A percentile compares a stretch with the other conserved stretches of the same genome.
Conservation (phyloP, 92 coral and sea anemone genomes). For the Epizoanthus illoricatus region DNA sequence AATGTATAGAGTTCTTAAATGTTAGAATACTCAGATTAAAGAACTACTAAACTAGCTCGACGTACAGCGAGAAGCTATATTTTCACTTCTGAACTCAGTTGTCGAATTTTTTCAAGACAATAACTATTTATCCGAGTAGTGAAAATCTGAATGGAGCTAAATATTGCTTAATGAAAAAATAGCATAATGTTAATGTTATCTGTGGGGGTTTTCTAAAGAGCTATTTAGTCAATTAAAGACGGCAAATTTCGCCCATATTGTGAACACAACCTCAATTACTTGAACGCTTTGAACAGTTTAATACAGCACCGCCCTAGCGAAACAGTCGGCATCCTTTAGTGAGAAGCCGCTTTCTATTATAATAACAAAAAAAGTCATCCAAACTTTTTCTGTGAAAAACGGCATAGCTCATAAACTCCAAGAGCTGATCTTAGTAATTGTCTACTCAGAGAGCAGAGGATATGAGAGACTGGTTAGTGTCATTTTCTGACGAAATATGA, state of each 20-base stretch:
- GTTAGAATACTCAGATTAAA: constrained; percentile 23
- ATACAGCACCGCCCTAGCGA: constrained; percentile 34
- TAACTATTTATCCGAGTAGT: not conserved
- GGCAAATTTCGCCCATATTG: constrained; percentile 38
- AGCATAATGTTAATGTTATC: constrained; percentile 40
- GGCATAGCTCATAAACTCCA: not conserved
- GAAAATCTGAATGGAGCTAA: not conserved
- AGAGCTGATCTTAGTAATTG: not conserved
- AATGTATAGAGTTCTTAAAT: not conserved
- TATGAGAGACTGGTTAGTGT: constrained; percentile 22
- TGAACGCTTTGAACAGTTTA: constrained; percentile 35
- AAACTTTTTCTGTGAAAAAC: constrained; percentile 1
- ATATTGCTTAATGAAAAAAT: constrained; percentile 25
- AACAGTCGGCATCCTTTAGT: constrained; percentile 36
- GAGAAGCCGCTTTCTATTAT: constrained; percentile 32
- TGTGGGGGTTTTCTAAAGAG: constrained; percentile 34
- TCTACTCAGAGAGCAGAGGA: constrained; percentile 3
- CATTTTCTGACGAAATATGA: constrained; percentile 22
- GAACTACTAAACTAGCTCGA: not conserved
- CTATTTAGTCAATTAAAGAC: constrained; percentile 38
- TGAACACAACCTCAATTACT: constrained; percentile 42
- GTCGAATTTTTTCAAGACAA: not conserved
- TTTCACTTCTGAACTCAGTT: not conserved
- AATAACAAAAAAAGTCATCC: constrained; percentile 31
- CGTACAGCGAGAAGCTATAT: not conserved